Evolutionary conservation across 2,113 vertebrate genomes (phyloP).

Genomic region (Chionodraco myersi): DNA sequence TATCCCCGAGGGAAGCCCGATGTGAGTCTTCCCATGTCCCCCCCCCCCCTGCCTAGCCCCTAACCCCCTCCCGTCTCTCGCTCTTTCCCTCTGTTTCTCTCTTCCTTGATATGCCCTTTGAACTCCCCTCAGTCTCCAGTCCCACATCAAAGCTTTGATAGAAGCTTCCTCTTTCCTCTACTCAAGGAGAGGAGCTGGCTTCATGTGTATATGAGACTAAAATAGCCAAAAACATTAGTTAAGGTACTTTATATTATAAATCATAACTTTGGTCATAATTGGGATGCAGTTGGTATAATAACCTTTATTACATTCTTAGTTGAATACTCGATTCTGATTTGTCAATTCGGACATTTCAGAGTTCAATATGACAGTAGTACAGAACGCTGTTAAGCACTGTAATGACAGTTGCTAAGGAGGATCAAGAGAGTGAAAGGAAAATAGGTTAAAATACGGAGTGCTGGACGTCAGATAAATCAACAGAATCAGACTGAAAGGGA

Average conservation of each 20-base stretch:
- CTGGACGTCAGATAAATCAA: too few relatives aligned
- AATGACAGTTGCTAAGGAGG: too few relatives aligned
- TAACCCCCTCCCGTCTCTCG: conserved; percentile 1
- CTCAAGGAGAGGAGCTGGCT: conserved; percentile 74
- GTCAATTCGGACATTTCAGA: too few relatives aligned
- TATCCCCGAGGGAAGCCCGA: conserved; percentile 57
- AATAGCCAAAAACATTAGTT: conserved; percentile 18
- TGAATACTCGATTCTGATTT: too few relatives aligned
- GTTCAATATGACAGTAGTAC: too few relatives aligned
- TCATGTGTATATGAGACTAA: conserved; percentile 18
- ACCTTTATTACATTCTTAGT: too few relatives aligned
- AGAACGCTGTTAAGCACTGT: too few relatives aligned
- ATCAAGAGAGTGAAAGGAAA: too few relatives aligned
- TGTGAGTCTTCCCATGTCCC: conserved; percentile 54
- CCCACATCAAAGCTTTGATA: conserved; percentile 75
- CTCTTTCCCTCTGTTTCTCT: conserved; percentile 62
- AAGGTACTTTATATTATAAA: neutral
- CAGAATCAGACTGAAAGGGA: too few relatives aligned
- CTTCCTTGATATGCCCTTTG: conserved; percentile 66
- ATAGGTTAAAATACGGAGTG: too few relatives aligned
- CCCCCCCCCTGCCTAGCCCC: neutral
- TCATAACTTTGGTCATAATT: neutral
- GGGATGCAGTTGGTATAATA: neutral
- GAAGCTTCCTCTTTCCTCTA: conserved; percentile 67
- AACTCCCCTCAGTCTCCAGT: conserved; percentile 71